Evolutionary conservation across 2,113 vertebrate genomes (phyloP).

Genomic region (Lophochroa leadbeateri): DNA sequence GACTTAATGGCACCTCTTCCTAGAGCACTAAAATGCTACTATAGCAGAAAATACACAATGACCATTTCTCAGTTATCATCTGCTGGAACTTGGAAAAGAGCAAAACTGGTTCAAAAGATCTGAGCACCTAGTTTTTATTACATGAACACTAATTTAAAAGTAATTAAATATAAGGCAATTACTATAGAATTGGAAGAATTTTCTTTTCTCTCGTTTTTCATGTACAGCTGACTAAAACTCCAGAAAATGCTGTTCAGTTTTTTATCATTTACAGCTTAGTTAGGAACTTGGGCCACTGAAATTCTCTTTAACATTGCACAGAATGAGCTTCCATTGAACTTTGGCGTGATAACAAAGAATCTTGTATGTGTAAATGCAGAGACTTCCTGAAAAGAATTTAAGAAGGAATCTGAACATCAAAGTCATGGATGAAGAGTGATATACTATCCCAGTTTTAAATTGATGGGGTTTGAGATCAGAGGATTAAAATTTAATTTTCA

Average conservation of each 20-base stretch:
- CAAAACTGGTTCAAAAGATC: background rate
- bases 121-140: background rate
- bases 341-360: constrained; percentile 35
- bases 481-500: background rate
- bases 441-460: background rate
- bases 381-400: background rate
- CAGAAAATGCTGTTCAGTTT: background rate
- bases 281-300: background rate
- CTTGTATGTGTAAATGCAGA: background rate
- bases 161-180: background rate
- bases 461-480: background rate
- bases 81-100: background rate
- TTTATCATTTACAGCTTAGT: background rate
- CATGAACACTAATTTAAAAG: background rate
- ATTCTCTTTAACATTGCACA: background rate
- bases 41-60: background rate
- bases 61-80: background rate
- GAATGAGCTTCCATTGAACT: background rate
- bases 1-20: background rate
- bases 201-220: background rate
- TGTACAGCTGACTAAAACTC: background rate
- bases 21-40: background rate
- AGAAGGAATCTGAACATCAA: constrained; percentile 28
- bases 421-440: background rate
- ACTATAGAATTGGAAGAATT: background rate